Percentiles rank a stretch among this genome's conserved stretches.
phyloP scores from a whole-genome alignment of 2,797 vertebrate species.

The Danio choprae region DNA sequence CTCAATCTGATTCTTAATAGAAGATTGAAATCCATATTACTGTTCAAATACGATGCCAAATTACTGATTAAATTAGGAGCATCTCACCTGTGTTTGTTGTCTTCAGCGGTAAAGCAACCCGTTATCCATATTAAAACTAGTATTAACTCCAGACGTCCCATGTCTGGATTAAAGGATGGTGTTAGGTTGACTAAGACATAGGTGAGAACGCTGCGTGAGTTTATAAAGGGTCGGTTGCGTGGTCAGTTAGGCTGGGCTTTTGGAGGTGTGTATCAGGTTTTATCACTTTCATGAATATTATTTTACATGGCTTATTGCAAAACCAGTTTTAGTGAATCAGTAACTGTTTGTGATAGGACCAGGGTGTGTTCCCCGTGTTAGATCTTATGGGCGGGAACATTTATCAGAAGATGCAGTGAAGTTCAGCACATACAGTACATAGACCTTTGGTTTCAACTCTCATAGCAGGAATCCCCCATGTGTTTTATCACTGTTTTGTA shows the following conservation, averaged over 20 bases:
- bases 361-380: conserved; percentile 65
- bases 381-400: neutral
- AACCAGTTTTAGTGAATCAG: conserved; percentile 71
- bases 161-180: conserved; percentile 63
- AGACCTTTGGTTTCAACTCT: neutral
- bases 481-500: neutral
- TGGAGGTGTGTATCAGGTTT: conserved; percentile 22
- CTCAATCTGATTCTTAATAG: neutral
- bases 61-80: neutral
- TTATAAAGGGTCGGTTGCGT: conserved; percentile 62
- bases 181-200: conserved; percentile 59
- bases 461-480: neutral
- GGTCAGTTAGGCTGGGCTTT: conserved; percentile 19
- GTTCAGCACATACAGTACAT: neutral
- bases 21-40: neutral
- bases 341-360: conserved; percentile 69
- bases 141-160: conserved; percentile 67
- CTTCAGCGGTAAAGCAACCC: conserved; percentile 32
- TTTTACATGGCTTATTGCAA: conserved; percentile 61
- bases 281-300: conserved; percentile 50
- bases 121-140: conserved; percentile 73
- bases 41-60: neutral
- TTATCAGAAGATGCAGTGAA: conserved; percentile 31
- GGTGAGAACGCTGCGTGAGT: conserved; percentile 22
- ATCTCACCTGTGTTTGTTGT: conserved; percentile 50